These are phyloP conservation scores for Cyanoramphus novaezelandiae DNA, from an alignment of 2,113 vertebrate species.

Conservation along the genomic window DNA sequence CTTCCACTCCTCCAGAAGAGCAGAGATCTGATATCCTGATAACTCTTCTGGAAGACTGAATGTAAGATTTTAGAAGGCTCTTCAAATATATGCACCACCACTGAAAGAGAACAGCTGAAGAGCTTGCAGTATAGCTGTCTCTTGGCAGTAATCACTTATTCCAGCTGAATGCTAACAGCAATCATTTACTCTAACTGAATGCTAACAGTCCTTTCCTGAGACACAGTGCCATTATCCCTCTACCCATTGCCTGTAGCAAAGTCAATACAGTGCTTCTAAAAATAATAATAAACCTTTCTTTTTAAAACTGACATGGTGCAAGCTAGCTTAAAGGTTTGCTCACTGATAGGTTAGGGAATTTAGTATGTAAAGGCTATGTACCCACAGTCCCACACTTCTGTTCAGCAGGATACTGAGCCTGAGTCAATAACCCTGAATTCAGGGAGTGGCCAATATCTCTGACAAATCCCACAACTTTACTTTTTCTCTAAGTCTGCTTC, in stretches of 20 bases:
- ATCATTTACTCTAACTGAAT: slow-evolving; percentile 24
- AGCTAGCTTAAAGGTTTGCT: neutral
- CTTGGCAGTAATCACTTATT: slow-evolving; percentile 34
- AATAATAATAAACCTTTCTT: neutral
- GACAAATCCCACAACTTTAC: neutral
- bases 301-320: neutral
- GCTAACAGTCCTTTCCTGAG: neutral
- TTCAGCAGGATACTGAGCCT: neutral
- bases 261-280: neutral
- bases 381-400: neutral
- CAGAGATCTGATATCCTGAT: neutral
- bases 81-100: neutral
- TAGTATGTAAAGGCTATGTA: neutral
- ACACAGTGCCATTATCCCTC: neutral
- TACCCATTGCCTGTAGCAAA: slow-evolving; percentile 13
- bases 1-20: neutral
- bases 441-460: neutral
- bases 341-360: neutral
- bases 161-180: slow-evolving; percentile 27
- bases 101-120: neutral
- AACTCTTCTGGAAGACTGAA: neutral
- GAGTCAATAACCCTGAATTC: neutral
- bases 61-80: neutral
- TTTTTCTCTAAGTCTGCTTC: neutral
- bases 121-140: neutral